Evolutionary conservation across 35 echinoderm and acorn worm species (phyloP), one percentile per base, ranked within the genome.

Genomic region (Anneissia japonica): DNA sequence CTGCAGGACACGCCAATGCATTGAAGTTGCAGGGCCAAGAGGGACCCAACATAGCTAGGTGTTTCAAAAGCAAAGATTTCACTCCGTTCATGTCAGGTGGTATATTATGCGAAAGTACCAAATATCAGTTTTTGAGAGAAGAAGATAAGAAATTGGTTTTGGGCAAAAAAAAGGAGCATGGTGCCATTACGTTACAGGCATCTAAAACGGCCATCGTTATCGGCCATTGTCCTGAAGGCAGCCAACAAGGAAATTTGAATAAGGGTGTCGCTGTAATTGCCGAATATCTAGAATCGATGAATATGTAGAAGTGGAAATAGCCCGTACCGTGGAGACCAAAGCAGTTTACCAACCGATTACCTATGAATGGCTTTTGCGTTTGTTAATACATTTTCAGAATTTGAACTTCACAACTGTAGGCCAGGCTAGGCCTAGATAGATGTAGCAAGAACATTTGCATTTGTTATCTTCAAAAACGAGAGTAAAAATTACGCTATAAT

Each of bases 71-170:
- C 13, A 82, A 86, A 73, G 87, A 94, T 87, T 90, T 94, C 45
- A 34, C 87, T 21, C 3, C 78, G 0, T 94, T 94, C 79, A 86
- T 86, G 87, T 46, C 83, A 17, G 6, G 28, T 34, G 92, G 92
- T 41, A 37, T 94, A 36, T 7, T 13, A 0, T 38, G 34, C 3
- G 84, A 87, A 30, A 88, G 88, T 23, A 31, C 35, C 0, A 94
- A 94, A 86, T 94, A 90, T 45, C 92, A 94, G 39, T 94, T 94
- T 73, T 82, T 94, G 64, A 75, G 92, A 26, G 83, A 90, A 51
- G 87, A 90, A 79, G 92, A 94, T 64, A 26, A 29, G 0, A 93
- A 94, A 77, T 0, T 90, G 0, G 87, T 94, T 9, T 83, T 82
- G 0, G 92, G n/a, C 0, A 94, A 94, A 82, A 94, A 94, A 73